Percentiles rank a stretch among this genome's conserved stretches.
Conservation (phyloP, 1,140 invertebrate species). For the Microplitis demolitor region DNA sequence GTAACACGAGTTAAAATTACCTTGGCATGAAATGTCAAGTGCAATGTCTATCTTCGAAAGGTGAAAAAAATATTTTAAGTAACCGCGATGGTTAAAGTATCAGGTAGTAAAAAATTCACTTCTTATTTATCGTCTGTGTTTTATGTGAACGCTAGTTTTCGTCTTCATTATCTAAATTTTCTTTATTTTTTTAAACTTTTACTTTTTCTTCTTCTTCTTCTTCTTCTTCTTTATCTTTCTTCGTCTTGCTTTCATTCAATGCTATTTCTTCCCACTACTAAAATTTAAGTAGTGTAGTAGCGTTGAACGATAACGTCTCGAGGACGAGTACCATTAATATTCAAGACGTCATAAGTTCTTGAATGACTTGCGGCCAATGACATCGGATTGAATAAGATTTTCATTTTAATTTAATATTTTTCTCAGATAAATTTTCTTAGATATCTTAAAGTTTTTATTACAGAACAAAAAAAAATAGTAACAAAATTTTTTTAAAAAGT, state of each 20-base stretch:
- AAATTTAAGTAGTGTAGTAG: not conserved
- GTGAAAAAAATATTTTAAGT: not conserved
- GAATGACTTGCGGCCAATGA: conserved; percentile 21
- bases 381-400: not conserved
- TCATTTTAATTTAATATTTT: not conserved
- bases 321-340: conserved; percentile 19
- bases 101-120: too few relatives aligned
- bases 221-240: not conserved
- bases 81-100: conserved; percentile 1
- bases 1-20: conserved; percentile 31
- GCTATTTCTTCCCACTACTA: not conserved
- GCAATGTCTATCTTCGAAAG: conserved; percentile 16
- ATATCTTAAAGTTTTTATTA: too few relatives aligned
- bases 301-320: conserved; percentile 16
- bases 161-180: not conserved
- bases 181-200: not conserved
- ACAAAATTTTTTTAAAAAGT: too few relatives aligned
- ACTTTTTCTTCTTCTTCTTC: not conserved
- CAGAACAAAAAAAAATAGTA: too few relatives aligned
- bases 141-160: not conserved
- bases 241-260: conserved; percentile 8
- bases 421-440: not conserved
- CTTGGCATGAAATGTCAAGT: conserved; percentile 30
- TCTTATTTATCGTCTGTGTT: too few relatives aligned
- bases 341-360: conserved; percentile 13